These are phyloP conservation scores for Drosophila setifemur DNA, from an alignment of 1,140 invertebrate genomes.

Conservation along the genomic window DNA sequence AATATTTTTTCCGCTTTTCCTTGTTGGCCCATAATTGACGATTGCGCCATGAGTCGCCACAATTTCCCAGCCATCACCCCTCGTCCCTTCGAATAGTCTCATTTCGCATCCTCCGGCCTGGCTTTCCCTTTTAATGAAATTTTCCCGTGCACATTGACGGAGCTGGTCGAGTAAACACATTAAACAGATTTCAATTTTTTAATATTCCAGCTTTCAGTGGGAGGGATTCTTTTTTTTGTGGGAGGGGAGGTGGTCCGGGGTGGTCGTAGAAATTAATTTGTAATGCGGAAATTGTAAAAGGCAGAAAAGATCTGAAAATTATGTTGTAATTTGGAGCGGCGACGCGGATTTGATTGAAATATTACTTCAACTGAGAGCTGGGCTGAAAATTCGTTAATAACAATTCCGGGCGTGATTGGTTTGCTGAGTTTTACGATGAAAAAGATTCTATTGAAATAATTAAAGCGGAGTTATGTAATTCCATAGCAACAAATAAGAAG, in stretches of 20 bases:
- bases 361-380: slow-evolving; percentile 22
- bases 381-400: slow-evolving; percentile 6
- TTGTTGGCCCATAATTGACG: slow-evolving; percentile 78
- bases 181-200: slow-evolving; percentile 68
- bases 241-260: background rate
- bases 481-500: too few species aligned
- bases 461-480: too few species aligned
- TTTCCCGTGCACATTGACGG: slow-evolving; percentile 29
- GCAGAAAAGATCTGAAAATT: slow-evolving; percentile 40
- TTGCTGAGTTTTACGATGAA: background rate
- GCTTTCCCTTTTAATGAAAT: slow-evolving; percentile 59
- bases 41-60: slow-evolving; percentile 77
- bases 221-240: slow-evolving; percentile 1
- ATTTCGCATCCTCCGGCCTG: slow-evolving; percentile 21
- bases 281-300: slow-evolving; percentile 65
- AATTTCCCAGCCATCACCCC: slow-evolving; percentile 28
- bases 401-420: background rate
- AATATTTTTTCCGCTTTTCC: slow-evolving; percentile 78
- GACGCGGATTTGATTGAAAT: slow-evolving; percentile 56
- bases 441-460: background rate
- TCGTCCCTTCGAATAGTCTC: slow-evolving; percentile 1
- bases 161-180: slow-evolving; percentile 59
- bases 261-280: slow-evolving; percentile 60
- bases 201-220: slow-evolving; percentile 32
- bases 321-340: slow-evolving; percentile 57